Conservation (phyloP, 2,797 vertebrate genomes). For the Enteromius viviparus region DNA sequence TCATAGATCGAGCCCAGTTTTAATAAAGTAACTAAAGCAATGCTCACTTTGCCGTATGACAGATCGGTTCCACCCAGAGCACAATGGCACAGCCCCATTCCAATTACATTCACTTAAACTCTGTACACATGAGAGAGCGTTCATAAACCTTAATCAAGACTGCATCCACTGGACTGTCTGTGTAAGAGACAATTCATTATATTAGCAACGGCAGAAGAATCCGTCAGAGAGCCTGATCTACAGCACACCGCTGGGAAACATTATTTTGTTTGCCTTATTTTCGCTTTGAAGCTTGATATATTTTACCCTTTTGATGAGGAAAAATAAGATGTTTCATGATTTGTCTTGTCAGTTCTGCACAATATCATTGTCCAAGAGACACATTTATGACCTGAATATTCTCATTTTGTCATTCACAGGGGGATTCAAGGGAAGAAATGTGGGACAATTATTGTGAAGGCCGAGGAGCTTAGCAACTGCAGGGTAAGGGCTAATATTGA, state of each 20-base stretch:
- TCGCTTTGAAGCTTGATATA: background rate
- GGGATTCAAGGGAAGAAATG: slow-evolving; percentile 92
- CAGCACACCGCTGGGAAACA: background rate
- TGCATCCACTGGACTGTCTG: background rate
- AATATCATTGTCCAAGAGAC: background rate
- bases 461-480: slow-evolving; percentile 93
- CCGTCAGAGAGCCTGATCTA: slow-evolving; percentile 6
- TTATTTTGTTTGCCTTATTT: background rate
- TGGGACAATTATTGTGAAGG: slow-evolving; percentile 91
- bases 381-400: slow-evolving; percentile 14
- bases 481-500: slow-evolving; percentile 79
- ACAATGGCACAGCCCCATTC: slow-evolving; percentile 17
- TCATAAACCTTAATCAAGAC: slow-evolving; percentile 32
- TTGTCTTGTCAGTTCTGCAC: background rate
- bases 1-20: background rate
- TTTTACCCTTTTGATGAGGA: background rate
- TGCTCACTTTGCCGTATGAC: slow-evolving; percentile 1
- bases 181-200: slow-evolving; percentile 12
- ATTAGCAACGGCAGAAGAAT: slow-evolving; percentile 9
- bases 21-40: background rate
- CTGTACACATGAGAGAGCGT: slow-evolving; percentile 22
- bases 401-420: slow-evolving; percentile 69
- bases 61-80: slow-evolving; percentile 14
- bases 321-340: background rate
- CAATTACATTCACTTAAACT: slow-evolving; percentile 24